Evolutionary conservation across 1,140 invertebrate species (phyloP).

Genomic region (Trissolcus basalis): DNA sequence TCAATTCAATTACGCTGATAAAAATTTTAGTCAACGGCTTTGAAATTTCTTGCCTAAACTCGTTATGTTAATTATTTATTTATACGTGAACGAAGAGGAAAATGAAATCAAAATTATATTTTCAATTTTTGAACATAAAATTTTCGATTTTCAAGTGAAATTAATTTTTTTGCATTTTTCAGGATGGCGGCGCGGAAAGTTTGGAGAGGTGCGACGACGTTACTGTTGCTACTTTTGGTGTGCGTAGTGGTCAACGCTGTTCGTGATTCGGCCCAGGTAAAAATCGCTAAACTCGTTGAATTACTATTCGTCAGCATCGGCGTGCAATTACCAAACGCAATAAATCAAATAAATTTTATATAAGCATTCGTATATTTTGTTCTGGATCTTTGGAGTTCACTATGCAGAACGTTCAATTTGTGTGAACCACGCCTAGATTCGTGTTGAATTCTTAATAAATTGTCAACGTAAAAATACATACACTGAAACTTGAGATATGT

Average conservation of each 20-base stretch:
- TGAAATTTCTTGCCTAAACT: too few species aligned
- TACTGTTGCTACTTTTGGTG: slow-evolving; percentile 64
- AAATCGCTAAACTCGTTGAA: too few species aligned
- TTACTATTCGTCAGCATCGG: too few species aligned
- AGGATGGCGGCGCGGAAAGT: slow-evolving; percentile 71
- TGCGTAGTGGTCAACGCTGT: slow-evolving; percentile 64
- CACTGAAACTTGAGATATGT: background rate
- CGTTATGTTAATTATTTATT: slow-evolving; percentile 12
- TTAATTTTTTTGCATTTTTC: slow-evolving; percentile 45
- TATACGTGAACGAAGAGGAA: too few species aligned
- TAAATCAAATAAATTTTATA: too few species aligned
- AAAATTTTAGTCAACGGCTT: slow-evolving; percentile 9
- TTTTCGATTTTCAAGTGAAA: too few species aligned
- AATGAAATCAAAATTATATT: too few species aligned
- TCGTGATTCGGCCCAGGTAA: slow-evolving; percentile 68
- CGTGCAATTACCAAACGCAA: background rate
- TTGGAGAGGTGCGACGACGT: slow-evolving; percentile 61
- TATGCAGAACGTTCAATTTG: too few species aligned
- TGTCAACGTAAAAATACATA: slow-evolving; percentile 10
- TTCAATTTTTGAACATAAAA: too few species aligned
- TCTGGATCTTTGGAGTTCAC: too few species aligned
- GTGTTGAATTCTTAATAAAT: slow-evolving; percentile 9
- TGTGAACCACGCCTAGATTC: slow-evolving; percentile 12
- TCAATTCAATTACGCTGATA: slow-evolving; percentile 20
- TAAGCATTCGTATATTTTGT: too few species aligned